Base-by-base conservation (phyloP, 2,113 vertebrate genomes). In the Chrysochloris asiatica region DNA sequence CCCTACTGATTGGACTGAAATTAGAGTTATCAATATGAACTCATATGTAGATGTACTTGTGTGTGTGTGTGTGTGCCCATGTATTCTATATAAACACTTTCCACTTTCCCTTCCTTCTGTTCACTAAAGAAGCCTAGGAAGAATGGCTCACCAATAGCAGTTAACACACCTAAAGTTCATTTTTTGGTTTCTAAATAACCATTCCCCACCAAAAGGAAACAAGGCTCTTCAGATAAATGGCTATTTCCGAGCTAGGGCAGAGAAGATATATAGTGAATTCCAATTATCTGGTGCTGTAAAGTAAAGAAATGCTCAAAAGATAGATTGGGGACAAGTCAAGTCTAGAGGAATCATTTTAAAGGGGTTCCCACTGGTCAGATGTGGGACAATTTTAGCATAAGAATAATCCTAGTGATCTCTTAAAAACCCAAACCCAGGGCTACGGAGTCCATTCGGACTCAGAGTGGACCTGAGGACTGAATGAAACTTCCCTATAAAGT, bases 311-410 rank as follows among this genome's bases (percentile, higher is more conserved):
- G n/a, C n/a, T n/a, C n/a, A n/a, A n/a, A n/a, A n/a, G n/a, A n/a
- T n/a, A n/a, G n/a, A 22, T 0, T 56, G 38, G 28, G 33, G 5
- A 22, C 12, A 17, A 3, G n/a, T 26, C 7, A 9, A 48, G 63
- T 33, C 76, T 43, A 3, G n/a, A 59, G 63, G 22, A 73, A 45
- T 9, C 28, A 24, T 4, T 1, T 41, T 47, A 6, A 41, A 6
- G 30, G 22, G 38, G 14, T 16, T 16, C 19, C 14, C 10, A 50
- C 28, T 19, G 26, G 41, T 11, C n/a, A n/a, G 13, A 50, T 4
- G 12, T 16, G 26, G 8, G 43, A n/a, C n/a, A 47, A 43, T 3
- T 26, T 14, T 4, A 56, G 7, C 61, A 59, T 33, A 63, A 14
- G n/a, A 43, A 28, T 36, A 54, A 24, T 12, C 61, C 19, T 8